Base-by-base conservation (phyloP, 2,888 invertebrate species). In the Labia minor region DNA sequence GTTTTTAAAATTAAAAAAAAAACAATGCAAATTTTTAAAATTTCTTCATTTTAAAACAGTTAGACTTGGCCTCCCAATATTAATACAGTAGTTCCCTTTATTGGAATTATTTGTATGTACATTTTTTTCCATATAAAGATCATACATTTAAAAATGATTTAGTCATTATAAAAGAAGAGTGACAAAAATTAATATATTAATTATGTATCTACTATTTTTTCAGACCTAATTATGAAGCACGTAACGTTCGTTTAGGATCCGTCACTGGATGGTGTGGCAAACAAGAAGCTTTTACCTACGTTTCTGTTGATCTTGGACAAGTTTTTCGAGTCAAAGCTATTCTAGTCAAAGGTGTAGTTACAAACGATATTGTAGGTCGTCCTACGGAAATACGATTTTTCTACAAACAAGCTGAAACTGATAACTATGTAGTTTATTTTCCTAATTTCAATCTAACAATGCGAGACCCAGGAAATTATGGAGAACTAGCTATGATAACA, bases 251-350 rank as follows among this genome's bases (percentile, higher is more conserved):
- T 26, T 79, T 95, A 37, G 94, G 93, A 76, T 94, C 95, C 0
- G 94, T 93, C 1, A 95, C 95, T 63, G 95, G 95, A 18, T 95
- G 95, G 95, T 95, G 95, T 78, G 93, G 93, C n/a, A 95, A 94
- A 74, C 91, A 92, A 79, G 96, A 96, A 80, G 91, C 95, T 0
- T 95, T 96, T 74, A 95, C 95, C 0, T 96, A 95, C 74, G 92
- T 95, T 6, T 95, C 92, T 74, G 95, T 97, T 0, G 96, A 97
- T 78, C 82, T 97, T 70, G 95, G 95, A 61, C 88, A 90, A 79
- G 88, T 95, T n/a, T 92, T 88, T 76, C 85, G 95, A 72, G 90
- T 95, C 0, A 95, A 94, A 78, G 94, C 93, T 19, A 93, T 95
- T 72, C 81, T 95, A 37, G 93, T 95, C 0, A 95, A 95, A 79